Evolutionary conservation across 2,888 invertebrate species (phyloP), one percentile per base, ranked within the genome.

Genomic region (Spatulosminthurus flaviceps): DNA sequence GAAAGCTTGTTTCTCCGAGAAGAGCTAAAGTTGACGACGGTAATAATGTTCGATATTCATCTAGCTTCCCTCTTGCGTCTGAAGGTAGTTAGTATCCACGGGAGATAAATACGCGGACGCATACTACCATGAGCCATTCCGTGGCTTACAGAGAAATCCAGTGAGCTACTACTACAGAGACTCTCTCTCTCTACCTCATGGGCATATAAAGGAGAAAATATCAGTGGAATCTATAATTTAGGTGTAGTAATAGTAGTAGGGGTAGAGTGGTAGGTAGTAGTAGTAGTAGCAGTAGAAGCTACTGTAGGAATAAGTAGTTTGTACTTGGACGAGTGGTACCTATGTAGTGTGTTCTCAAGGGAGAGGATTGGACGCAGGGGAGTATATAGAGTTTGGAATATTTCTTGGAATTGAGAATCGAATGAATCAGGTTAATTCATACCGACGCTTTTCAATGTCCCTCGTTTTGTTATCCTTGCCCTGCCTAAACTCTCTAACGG

Each of bases 21-120:
- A n/a, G 51, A n/a, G 51, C 51, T 51, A 51, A 51, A 51, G 51
- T 51, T 51, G 51, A 51, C 51, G 67, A 67, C 28, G 28, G 26
- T 67, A 26, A 67, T 67, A 67, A 67, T 67, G 67, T 67, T 67
- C 67, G 29, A 67, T 67, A 67, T 28, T 67, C 67, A 67, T 67
- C 67, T 29, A 29, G 24, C 67, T 51, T 51, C 51, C 51, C 51
- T 51, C 16, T 16, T 51, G 51, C 51, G n/a, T 51, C 51, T 51
- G 19, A 9, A 34, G 34, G 19, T n/a, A 51, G 9, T n/a, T n/a
- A 19, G 51, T n/a, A 2, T 2, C 16, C 4, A 5, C 16, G 5
- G n/a, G 2, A 51, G 51, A 13, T 51, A 51, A 5, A 51, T 51
- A 51, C 51, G 51, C 5, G 51, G 51, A 2, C 5, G 51, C 7